Conservation (phyloP, 2,888 invertebrate species). For the Volucella inanis region DNA sequence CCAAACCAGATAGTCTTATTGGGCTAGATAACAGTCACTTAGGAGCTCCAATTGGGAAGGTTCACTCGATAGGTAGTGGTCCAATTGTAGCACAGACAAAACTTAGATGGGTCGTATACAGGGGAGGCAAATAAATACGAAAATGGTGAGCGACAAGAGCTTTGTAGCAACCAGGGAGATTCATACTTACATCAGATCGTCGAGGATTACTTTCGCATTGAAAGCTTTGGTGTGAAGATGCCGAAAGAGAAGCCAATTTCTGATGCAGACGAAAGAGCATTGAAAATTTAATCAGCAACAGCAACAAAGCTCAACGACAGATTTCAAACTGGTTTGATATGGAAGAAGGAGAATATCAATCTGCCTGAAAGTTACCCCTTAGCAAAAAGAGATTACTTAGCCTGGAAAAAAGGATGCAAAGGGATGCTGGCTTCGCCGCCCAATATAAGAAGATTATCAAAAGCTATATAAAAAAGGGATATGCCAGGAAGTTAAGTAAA, state of each 20-base stretch:
- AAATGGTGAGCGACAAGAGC: not conserved
- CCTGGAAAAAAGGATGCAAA: conserved; percentile 54
- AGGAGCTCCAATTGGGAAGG: conserved; percentile 2
- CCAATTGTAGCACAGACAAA: conserved; percentile 37
- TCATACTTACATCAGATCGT: conserved; percentile 1
- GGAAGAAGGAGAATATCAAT: conserved; percentile 40
- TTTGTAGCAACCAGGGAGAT: not conserved
- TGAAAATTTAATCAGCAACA: not conserved
- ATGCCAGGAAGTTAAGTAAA: conserved; percentile 40
- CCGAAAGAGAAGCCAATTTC: not conserved
- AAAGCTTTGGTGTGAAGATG: conserved; percentile 27
- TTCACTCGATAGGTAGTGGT: conserved; percentile 4
- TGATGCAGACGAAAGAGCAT: not conserved
- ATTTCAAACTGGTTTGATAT: conserved; percentile 39
- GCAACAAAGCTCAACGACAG: not conserved
- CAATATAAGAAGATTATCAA: too few relatives aligned
- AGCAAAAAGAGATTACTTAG: conserved; percentile 46
- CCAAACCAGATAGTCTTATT: conserved; percentile 38
- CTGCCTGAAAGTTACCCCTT: conserved; percentile 54
- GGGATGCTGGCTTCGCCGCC: conserved; percentile 35
- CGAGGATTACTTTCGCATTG: conserved; percentile 17
- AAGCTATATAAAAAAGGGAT: not conserved
- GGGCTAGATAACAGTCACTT: conserved; percentile 44
- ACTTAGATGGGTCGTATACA: conserved; percentile 46
- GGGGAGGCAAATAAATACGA: not conserved